These are phyloP conservation scores for Mesochorus sp. DNA, from an alignment of 2,888 invertebrate species.

Conservation along the genomic window DNA sequence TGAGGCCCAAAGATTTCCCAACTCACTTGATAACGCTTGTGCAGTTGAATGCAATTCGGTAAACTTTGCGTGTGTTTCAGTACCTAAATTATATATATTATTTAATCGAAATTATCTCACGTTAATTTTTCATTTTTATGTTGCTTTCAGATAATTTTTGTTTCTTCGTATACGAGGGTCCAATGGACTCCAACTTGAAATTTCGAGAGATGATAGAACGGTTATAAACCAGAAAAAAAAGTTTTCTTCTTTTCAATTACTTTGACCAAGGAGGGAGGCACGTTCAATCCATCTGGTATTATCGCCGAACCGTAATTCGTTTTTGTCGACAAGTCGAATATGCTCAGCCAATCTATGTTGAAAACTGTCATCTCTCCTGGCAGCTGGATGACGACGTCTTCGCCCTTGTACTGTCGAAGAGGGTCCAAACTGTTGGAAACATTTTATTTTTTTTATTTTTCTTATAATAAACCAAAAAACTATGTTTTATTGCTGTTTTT, in stretches of 20 bases:
- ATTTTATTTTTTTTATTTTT: no score
- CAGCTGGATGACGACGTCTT: slow-evolving; percentile 89
- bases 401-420: slow-evolving; percentile 87
- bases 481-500: no score
- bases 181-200: no score
- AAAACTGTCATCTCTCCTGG: slow-evolving; percentile 93
- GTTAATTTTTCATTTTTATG: slow-evolving; percentile 61
- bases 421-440: slow-evolving; percentile 88
- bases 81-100: slow-evolving; percentile 65
- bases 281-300: slow-evolving; percentile 91
- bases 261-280: slow-evolving; percentile 92
- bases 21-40: slow-evolving; percentile 91
- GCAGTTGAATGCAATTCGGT: slow-evolving; percentile 93
- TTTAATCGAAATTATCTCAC: slow-evolving; percentile 74
- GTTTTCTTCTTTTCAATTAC: no score
- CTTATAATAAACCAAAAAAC: no score
- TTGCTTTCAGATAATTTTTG: slow-evolving; percentile 1
- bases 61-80: slow-evolving; percentile 85
- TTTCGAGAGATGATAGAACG: no score
- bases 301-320: slow-evolving; percentile 89
- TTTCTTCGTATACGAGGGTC: no score
- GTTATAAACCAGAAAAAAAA: no score
- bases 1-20: slow-evolving; percentile 96
- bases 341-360: slow-evolving; percentile 92
- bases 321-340: slow-evolving; percentile 88